Conservation (phyloP, 2,797 vertebrate genomes). For the Ataeniobius toweri region DNA sequence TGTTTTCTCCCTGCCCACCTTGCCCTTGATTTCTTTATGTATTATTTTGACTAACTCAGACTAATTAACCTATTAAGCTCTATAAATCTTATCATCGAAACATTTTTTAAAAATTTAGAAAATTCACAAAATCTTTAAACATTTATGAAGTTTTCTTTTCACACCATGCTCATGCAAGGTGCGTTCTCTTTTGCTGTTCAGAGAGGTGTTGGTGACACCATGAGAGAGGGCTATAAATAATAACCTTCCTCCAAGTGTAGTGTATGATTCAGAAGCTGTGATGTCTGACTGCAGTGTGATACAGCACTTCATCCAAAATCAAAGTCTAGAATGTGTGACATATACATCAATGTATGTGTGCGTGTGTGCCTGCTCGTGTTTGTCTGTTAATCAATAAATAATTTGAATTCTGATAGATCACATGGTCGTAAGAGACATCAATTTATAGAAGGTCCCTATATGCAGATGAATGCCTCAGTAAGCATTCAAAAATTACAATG, state of each 20-base stretch:
- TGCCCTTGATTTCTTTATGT: neutral
- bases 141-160: constrained; percentile 7
- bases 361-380: no score
- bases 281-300: constrained; percentile 29
- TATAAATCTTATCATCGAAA: neutral
- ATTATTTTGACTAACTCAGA: constrained; percentile 1
- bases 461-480: neutral
- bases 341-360: constrained; percentile 3
- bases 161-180: neutral
- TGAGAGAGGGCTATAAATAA: constrained; percentile 51
- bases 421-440: neutral
- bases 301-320: constrained; percentile 15
- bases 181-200: constrained; percentile 6
- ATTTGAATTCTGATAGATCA: neutral
- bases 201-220: constrained; percentile 18
- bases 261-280: constrained; percentile 50
- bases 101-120: neutral
- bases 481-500: neutral
- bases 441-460: no score
- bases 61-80: constrained; percentile 1
- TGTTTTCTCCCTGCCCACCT: neutral
- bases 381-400: neutral
- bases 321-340: neutral
- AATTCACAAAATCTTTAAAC: neutral
- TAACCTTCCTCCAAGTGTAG: constrained; percentile 34